Base-by-base conservation (phyloP, 2,113 vertebrate genomes). In the Fulica atra region DNA sequence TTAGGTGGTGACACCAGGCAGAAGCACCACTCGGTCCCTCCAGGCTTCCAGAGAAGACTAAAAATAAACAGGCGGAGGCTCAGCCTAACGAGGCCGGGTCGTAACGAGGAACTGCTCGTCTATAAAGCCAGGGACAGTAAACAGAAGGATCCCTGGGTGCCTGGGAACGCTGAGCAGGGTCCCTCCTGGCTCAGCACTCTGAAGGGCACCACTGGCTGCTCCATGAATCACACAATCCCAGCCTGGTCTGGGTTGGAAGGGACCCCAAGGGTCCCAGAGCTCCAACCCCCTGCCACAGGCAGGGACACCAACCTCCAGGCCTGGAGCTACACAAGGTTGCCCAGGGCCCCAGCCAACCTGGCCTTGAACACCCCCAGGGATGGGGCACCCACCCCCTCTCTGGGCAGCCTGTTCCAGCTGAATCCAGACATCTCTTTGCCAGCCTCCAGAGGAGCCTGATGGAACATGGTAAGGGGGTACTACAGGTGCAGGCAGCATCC, bases 1-100 rank as follows among this genome's bases (percentile, higher is more conserved):
- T 24, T 5, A 4, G n/a, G 1, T 12, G 9, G 71, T 4, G 72
- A 28, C 54, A 18, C 6, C 16, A 11, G 35, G 44, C 6, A 77
- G 29, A 42, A 35, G 63, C 3, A 40, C 48, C 2, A 1, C 40
- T 33, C 3, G 2, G 51, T n/a, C 31, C 42, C 65, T 2, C 2
- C 35, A 16, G 6, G 66, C 64, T 85, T 38, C 65, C 18, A 10
- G 36, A 17, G 61, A 38, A 46, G 9, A 5, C 50, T 50, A 11
- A 9, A 25, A 79, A 36, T n/a, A 35, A 56, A 33, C 36, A 59
- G 79, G 21, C 85, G 15, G 10, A n/a, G 40, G n/a, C 33, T 20
- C 33, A 15, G 36, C 90, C 51, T 4, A 21, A 54, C 5, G 13
- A n/a, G 13, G 35, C 2, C 7, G 35, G 28, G 33, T 80, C 7